Conservation (phyloP, 2,113 vertebrate genomes). For the Lepidiolamprologus cunningtoni region DNA sequence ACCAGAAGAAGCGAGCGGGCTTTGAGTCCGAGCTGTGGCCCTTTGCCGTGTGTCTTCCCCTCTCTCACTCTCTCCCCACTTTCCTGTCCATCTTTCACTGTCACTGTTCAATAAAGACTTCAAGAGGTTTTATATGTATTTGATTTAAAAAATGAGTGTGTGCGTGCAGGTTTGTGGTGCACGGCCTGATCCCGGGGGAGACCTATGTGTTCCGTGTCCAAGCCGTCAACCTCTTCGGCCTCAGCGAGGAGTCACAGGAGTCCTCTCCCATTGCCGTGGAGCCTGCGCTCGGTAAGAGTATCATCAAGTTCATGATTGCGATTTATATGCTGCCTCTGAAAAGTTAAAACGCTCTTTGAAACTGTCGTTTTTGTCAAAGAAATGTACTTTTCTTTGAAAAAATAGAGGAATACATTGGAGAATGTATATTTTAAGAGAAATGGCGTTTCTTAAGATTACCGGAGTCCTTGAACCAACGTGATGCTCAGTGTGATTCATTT, state of each 20-base stretch:
- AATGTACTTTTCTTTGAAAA: background rate
- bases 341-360: background rate
- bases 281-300: slow-evolving; percentile 82
- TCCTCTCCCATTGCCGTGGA: slow-evolving; percentile 83
- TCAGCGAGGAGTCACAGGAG: slow-evolving; percentile 91
- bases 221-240: slow-evolving; percentile 83
- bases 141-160: background rate
- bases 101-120: background rate
- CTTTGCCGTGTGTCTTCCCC: background rate
- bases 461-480: background rate
- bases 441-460: background rate
- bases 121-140: background rate
- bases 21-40: background rate
- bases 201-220: slow-evolving; percentile 91
- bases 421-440: background rate
- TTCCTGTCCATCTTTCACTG: background rate
- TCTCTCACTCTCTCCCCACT: background rate
- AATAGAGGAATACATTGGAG: background rate
- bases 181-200: slow-evolving; percentile 84
- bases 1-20: fast-evolving
- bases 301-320: background rate
- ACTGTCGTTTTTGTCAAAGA: background rate
- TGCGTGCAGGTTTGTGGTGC: slow-evolving; percentile 85
- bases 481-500: background rate
- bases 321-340: background rate